phyloP scores from a whole-genome alignment of 2,113 vertebrate species.

The Bothrops jararaca region DNA sequence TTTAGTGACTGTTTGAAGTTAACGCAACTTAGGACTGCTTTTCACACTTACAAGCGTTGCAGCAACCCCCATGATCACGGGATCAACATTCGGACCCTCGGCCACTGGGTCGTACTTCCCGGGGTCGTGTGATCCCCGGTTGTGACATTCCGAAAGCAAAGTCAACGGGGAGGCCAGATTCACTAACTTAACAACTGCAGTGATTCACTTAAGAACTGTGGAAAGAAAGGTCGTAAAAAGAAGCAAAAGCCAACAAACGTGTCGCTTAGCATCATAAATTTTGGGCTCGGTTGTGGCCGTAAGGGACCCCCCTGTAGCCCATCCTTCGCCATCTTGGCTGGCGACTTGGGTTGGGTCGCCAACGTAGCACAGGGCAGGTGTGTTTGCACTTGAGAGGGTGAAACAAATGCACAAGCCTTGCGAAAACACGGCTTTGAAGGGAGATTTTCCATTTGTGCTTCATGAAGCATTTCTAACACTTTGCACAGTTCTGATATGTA shows the following conservation, averaged over 20 bases:
- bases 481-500: background rate
- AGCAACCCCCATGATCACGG: background rate
- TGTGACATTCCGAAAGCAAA: too few relatives aligned
- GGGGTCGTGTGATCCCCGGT: background rate
- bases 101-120: background rate
- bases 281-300: background rate
- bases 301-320: background rate
- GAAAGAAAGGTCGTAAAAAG: too few relatives aligned
- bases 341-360: background rate
- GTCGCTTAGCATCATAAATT: background rate
- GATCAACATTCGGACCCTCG: background rate
- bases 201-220: too few relatives aligned
- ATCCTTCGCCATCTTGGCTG: background rate
- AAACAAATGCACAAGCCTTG: background rate
- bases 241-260: too few relatives aligned
- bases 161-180: too few relatives aligned
- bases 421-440: background rate
- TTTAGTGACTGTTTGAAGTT: background rate
- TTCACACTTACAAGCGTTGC: background rate
- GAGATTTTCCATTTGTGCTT: background rate
- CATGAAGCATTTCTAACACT: background rate
- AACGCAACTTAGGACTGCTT: fast-evolving
- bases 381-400: background rate
- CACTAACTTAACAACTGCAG: too few relatives aligned
- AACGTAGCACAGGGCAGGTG: too few relatives aligned